Evolutionary conservation across 2,888 invertebrate species (phyloP).

Genomic region (Aethes cnicana): DNA sequence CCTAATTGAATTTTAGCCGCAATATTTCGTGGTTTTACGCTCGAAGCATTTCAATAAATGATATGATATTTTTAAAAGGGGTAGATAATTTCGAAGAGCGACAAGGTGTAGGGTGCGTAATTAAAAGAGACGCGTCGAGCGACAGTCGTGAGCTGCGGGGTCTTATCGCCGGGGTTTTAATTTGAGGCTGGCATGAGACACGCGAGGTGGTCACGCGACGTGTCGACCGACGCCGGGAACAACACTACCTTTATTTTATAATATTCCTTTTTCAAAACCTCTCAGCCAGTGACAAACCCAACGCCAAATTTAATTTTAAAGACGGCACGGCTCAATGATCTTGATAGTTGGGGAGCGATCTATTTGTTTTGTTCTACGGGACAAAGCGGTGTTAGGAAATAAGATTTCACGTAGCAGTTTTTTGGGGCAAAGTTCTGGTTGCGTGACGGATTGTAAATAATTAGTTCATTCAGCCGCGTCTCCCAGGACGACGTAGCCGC

Average conservation of each 20-base stretch:
- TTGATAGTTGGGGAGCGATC: conserved; percentile 49
- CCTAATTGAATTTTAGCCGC: conserved; percentile 11
- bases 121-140: conserved; percentile 75
- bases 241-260: conserved; percentile 53
- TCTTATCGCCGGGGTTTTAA: conserved; percentile 79
- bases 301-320: conserved; percentile 39
- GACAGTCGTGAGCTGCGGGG: conserved; percentile 78
- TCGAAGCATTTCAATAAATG: conserved; percentile 37
- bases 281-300: conserved; percentile 45
- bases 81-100: conserved; percentile 56
- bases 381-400: conserved; percentile 76
- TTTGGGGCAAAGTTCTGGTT: conserved; percentile 61
- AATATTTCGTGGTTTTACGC: conserved; percentile 7
- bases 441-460: conserved; percentile 81
- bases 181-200: conserved; percentile 77
- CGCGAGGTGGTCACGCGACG: conserved; percentile 78
- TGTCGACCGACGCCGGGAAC: conserved; percentile 50
- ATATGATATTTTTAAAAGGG: conserved; percentile 64
- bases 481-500: conserved; percentile 55
- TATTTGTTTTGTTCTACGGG: conserved; percentile 59
- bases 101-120: conserved; percentile 76
- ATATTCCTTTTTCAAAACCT: conserved; percentile 67
- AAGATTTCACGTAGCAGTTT: conserved; percentile 79
- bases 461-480: conserved; percentile 74
- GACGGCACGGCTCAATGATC: conserved; percentile 44